Percentiles rank a stretch among this genome's conserved stretches.
Evolutionary conservation across 1,140 invertebrate genomes (phyloP).

Genomic region (Yoshiicerus persimilis): DNA sequence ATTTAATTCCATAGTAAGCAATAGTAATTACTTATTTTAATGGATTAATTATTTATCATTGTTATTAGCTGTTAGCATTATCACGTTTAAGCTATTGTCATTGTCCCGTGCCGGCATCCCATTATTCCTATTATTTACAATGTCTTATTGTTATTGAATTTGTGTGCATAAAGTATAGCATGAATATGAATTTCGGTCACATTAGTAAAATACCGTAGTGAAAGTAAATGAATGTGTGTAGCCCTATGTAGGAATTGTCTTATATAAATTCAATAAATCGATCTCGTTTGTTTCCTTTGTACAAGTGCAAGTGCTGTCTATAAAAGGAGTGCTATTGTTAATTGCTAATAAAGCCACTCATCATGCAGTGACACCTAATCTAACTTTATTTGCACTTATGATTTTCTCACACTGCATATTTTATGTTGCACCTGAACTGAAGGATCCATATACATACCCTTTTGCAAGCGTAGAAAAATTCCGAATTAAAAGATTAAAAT

Average conservation of each 20-base stretch:
- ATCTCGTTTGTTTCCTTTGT: constrained; percentile 22
- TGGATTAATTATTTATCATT: constrained; percentile 8
- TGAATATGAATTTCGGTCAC: not conserved
- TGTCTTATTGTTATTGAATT: not conserved
- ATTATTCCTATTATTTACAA: not conserved
- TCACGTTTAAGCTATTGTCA: not conserved
- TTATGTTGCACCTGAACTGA: no score
- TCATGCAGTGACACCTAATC: not conserved
- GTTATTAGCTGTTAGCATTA: not conserved
- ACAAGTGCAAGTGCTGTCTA: not conserved
- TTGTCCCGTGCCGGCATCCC: not conserved
- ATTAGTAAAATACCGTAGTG: not conserved
- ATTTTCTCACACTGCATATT: no score
- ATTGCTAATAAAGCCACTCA: not conserved
- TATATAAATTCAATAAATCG: constrained; percentile 15
- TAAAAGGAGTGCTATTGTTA: not conserved
- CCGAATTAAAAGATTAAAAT: no score
- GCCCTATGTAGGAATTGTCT: not conserved
- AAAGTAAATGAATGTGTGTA: not conserved
- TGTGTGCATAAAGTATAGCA: not conserved
- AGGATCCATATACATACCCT: no score
- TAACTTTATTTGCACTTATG: not conserved
- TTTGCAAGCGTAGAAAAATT: no score
- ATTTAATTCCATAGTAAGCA: no score
- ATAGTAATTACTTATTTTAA: not conserved